A percentile compares a stretch with the other conserved stretches of the same genome.
Evolutionary conservation across 2,888 invertebrate species (phyloP).

Genomic region (Microdon myrmicae): DNA sequence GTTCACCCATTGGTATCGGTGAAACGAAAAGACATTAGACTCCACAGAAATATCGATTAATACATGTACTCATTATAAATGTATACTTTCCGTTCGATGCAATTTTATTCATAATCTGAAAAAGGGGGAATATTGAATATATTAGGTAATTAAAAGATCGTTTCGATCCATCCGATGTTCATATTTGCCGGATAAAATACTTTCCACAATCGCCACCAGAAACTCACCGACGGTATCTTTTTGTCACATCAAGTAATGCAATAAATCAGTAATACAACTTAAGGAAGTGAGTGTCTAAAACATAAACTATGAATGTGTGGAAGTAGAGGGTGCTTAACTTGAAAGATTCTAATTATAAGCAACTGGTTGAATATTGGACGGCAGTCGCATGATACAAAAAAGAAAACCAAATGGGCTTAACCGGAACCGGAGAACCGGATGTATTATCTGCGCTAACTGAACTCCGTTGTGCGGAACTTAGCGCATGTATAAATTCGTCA

Average conservation of each 20-base stretch:
- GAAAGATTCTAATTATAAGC: conserved; percentile 39
- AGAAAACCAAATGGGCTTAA: conserved; percentile 67
- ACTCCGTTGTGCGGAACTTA: conserved; percentile 55
- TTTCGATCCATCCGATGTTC: too few relatives aligned
- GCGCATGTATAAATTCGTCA: conserved; percentile 53
- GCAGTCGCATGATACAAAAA: conserved; percentile 58
- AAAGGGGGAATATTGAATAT: too few relatives aligned
- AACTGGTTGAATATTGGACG: conserved; percentile 50
- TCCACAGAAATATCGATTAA: too few relatives aligned
- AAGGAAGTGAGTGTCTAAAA: conserved; percentile 22
- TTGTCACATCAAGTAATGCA: too few relatives aligned
- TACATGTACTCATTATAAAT: too few relatives aligned
- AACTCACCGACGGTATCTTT: background rate
- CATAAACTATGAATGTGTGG: conserved; percentile 25
- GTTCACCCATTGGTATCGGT: too few relatives aligned
- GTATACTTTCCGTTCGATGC: too few relatives aligned
- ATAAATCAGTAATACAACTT: too few relatives aligned
- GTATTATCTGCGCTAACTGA: conserved; percentile 68
- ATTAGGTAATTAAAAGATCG: too few relatives aligned
- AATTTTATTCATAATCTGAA: too few relatives aligned
- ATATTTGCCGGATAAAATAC: background rate
- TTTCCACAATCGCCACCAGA: background rate
- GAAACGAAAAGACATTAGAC: too few relatives aligned
- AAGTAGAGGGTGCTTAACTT: conserved; percentile 36
- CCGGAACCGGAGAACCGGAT: conserved; percentile 69